Conservation (phyloP, 2,888 invertebrate species). For the Rhamphomyia laevipes region DNA sequence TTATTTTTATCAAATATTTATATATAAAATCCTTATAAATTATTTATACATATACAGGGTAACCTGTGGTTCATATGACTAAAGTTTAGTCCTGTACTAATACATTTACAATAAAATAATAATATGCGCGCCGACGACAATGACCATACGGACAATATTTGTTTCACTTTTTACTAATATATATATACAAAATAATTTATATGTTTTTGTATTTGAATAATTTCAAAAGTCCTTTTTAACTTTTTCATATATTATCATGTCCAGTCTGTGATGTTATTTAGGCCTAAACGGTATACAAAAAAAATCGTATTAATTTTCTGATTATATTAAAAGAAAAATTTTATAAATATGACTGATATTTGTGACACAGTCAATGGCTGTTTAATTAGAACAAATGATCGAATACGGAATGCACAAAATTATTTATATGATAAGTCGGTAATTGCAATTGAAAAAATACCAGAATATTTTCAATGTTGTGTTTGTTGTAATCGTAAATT, state of each 20-base stretch:
- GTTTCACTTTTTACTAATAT: too few species aligned
- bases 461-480: slow-evolving; percentile 19
- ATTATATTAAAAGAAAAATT: neutral
- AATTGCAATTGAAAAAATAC: slow-evolving; percentile 17
- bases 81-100: too few species aligned
- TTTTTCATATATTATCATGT: neutral
- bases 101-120: too few species aligned
- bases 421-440: slow-evolving; percentile 11
- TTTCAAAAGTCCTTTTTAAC: neutral
- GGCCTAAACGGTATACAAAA: slow-evolving; percentile 6
- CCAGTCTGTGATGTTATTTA: slow-evolving; percentile 19
- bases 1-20: too few species aligned
- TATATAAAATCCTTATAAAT: too few species aligned
- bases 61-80: too few species aligned
- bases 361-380: neutral
- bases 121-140: too few species aligned
- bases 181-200: too few species aligned
- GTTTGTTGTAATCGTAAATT: slow-evolving; percentile 24
- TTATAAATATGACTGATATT: neutral
- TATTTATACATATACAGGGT: too few species aligned
- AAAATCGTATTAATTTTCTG: neutral
- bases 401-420: slow-evolving; percentile 12
- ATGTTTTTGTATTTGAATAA: too few species aligned
- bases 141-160: too few species aligned
- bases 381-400: neutral